Evolutionary conservation across 1,140 invertebrate species (phyloP).

Genomic region (Sarcophaga bullata): DNA sequence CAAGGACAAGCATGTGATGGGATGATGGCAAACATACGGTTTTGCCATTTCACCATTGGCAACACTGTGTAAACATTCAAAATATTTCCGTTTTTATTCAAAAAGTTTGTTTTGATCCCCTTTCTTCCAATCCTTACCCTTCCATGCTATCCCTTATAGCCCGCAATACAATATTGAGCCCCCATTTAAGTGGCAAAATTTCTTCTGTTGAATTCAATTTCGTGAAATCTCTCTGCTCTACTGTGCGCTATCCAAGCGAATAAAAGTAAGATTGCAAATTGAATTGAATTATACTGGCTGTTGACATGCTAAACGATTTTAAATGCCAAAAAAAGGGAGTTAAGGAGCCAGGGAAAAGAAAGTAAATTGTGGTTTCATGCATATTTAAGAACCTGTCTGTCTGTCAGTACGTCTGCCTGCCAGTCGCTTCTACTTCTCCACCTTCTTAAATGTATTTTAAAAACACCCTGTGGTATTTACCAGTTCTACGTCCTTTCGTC

Average conservation of each 20-base stretch:
- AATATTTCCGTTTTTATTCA: constrained; percentile 9
- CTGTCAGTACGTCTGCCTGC: too few species aligned
- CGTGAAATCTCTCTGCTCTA: too few species aligned
- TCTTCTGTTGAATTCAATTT: neutral
- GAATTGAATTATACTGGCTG: constrained; percentile 61
- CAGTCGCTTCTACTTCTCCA: too few species aligned
- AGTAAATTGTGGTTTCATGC: constrained; percentile 27
- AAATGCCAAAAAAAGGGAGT: constrained; percentile 58
- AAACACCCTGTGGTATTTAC: too few species aligned
- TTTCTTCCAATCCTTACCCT: neutral
- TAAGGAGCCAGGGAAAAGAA: constrained; percentile 25
- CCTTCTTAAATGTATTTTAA: too few species aligned
- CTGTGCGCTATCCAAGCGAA: too few species aligned
- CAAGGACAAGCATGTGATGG: neutral
- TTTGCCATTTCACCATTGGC: neutral
- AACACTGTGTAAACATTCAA: neutral
- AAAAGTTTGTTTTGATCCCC: neutral
- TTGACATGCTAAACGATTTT: constrained; percentile 59
- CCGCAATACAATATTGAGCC: neutral
- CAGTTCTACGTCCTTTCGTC: neutral
- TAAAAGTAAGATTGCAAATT: constrained; percentile 60
- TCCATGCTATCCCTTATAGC: neutral
- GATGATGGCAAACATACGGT: constrained; percentile 21
- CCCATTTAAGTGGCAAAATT: neutral
- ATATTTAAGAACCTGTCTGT: constrained; percentile 20